Conservation (phyloP, 2,113 vertebrate species). For the Hucho hucho region DNA sequence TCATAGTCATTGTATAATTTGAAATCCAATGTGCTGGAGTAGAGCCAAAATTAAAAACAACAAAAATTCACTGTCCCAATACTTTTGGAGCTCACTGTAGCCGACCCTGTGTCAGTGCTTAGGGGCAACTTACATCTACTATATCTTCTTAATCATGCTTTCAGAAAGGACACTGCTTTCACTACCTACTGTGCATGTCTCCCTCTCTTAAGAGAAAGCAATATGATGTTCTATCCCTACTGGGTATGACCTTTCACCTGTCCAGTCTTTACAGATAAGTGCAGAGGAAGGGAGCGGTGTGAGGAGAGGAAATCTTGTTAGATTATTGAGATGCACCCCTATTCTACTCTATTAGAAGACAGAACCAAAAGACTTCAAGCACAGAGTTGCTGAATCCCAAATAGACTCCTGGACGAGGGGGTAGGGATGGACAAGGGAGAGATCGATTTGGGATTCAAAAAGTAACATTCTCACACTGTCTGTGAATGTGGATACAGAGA, state of each 20-base stretch:
- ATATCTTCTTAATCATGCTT: slow-evolving; percentile 83
- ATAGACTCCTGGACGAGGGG: too few species aligned
- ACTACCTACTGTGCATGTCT: slow-evolving; percentile 48
- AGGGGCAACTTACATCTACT: slow-evolving; percentile 12
- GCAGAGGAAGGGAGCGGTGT: slow-evolving; percentile 35
- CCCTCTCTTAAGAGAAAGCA: slow-evolving; percentile 24
- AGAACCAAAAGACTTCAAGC: slow-evolving; percentile 93
- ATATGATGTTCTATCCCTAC: not conserved
- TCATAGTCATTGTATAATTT: too few species aligned
- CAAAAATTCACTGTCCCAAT: too few species aligned
- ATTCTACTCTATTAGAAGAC: slow-evolving; percentile 72
- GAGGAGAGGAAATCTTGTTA: slow-evolving; percentile 41
- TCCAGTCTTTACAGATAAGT: not conserved
- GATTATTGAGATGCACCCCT: slow-evolving; percentile 54
- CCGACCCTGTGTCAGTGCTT: too few species aligned
- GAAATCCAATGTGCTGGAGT: too few species aligned
- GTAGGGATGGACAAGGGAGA: too few species aligned
- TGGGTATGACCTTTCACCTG: not conserved
- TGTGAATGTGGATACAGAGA: slow-evolving; percentile 84
- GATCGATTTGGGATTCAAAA: too few species aligned
- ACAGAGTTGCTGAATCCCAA: slow-evolving; percentile 27
- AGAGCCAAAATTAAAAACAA: too few species aligned
- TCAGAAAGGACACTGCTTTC: slow-evolving; percentile 83
- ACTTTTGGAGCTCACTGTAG: too few species aligned
- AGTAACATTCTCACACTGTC: slow-evolving; percentile 96